phyloP scores from a whole-genome alignment of 2,888 invertebrate genomes.

The Cantharis lateralis region DNA sequence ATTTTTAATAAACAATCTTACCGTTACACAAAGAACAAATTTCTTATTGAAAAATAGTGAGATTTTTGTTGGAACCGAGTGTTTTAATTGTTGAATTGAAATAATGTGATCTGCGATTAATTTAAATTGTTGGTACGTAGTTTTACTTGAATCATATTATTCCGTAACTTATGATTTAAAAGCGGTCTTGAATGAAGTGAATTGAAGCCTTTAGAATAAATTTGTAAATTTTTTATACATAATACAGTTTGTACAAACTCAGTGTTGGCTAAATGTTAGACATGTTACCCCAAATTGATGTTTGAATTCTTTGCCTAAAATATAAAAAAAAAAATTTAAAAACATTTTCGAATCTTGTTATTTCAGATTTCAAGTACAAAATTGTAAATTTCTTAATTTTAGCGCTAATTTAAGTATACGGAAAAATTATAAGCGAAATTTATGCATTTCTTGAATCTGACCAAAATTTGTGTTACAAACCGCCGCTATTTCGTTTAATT shows the following conservation, averaged over 20 bases:
- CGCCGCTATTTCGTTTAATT: not conserved
- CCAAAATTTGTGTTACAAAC: not conserved
- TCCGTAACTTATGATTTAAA: slow-evolving; percentile 24
- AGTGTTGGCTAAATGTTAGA: slow-evolving; percentile 39
- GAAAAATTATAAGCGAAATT: slow-evolving; percentile 21
- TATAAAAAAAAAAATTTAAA: slow-evolving; percentile 10
- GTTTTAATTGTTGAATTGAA: slow-evolving; percentile 13
- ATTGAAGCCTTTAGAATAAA: slow-evolving; percentile 36
- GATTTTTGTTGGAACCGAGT: slow-evolving; percentile 20
- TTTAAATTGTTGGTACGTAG: not conserved
- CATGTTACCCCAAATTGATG: slow-evolving; percentile 27
- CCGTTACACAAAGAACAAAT: not conserved
- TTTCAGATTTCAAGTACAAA: slow-evolving; percentile 25
- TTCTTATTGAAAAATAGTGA: not conserved
- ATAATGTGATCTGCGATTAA: slow-evolving; percentile 19
- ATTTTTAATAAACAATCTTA: not conserved
- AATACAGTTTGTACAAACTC: slow-evolving; percentile 42
- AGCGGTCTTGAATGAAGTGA: slow-evolving; percentile 44
- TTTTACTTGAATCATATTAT: not conserved
- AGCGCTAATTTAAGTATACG: slow-evolving; percentile 28
- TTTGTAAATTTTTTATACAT: slow-evolving; percentile 31
- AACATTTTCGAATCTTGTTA: slow-evolving; percentile 12
- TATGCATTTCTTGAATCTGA: slow-evolving; percentile 5
- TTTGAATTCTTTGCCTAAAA: slow-evolving; percentile 29
- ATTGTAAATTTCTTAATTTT: slow-evolving; percentile 20